Conservation (phyloP, 2,888 invertebrate species). For the Nasonia oneida region DNA sequence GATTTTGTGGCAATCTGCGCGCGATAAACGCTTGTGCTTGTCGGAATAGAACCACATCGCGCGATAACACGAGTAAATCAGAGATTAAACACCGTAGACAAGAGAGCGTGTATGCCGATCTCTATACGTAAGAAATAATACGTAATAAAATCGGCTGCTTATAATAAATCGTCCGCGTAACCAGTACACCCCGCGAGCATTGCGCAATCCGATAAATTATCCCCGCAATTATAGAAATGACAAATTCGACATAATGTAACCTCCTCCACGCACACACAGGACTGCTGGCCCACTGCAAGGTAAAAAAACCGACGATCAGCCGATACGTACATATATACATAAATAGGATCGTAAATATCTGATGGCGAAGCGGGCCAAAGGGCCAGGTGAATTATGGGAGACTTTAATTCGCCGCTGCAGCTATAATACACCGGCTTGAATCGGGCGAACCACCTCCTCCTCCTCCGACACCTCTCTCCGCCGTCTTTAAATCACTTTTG, state of each 20-base stretch:
- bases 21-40: neutral
- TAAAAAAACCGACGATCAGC: neutral
- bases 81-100: no score
- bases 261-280: neutral
- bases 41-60: neutral
- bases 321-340: neutral
- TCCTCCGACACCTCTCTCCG: neutral
- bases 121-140: neutral
- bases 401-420: neutral
- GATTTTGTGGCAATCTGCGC: neutral
- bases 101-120: neutral
- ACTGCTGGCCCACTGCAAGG: neutral
- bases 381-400: slow-evolving; percentile 26
- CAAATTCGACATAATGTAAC: slow-evolving; percentile 10
- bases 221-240: neutral
- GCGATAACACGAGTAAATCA: neutral
- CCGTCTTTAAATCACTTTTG: slow-evolving; percentile 37
- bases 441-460: neutral
- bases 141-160: neutral
- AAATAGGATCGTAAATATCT: neutral
- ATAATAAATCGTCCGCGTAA: neutral
- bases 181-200: neutral
- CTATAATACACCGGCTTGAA: neutral
- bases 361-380: slow-evolving; percentile 18
- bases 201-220: neutral